Percentiles rank a stretch among this genome's conserved stretches.
Evolutionary conservation across 1,140 invertebrate genomes (phyloP).

Genomic region (Sminthurinus signatus): DNA sequence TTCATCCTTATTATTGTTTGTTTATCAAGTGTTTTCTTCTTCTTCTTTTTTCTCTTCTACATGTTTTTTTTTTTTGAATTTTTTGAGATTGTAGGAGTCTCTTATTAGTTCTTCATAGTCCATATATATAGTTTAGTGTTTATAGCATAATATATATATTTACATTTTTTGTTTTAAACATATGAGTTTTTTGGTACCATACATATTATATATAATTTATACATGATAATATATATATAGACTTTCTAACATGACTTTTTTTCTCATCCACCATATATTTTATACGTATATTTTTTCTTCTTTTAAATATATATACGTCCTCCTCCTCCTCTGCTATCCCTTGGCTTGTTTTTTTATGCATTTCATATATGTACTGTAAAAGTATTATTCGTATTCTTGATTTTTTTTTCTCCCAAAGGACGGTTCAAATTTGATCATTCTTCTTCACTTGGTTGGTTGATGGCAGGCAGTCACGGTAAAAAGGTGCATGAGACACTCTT

Average conservation of each 20-base stretch:
- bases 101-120: too few relatives aligned
- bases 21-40: too few relatives aligned
- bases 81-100: too few relatives aligned
- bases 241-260: background rate
- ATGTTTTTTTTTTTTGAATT: background rate
- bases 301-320: background rate
- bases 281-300: background rate
- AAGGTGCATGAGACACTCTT: background rate
- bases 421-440: constrained; percentile 13
- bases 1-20: too few relatives aligned
- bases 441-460: background rate
- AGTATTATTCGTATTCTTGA: too few relatives aligned
- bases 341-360: too few relatives aligned
- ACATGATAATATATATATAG: constrained; percentile 3
- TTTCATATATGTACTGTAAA: too few relatives aligned
- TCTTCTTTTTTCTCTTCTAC: background rate
- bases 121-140: too few relatives aligned
- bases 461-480: constrained; percentile 9
- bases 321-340: background rate
- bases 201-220: too few relatives aligned
- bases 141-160: too few relatives aligned
- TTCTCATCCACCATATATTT: background rate
- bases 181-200: too few relatives aligned
- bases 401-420: constrained; percentile 12
- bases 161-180: too few relatives aligned